These are phyloP conservation scores for Taurulus bubalis DNA, from an alignment of 2,113 vertebrate species.

Conservation along the genomic window DNA sequence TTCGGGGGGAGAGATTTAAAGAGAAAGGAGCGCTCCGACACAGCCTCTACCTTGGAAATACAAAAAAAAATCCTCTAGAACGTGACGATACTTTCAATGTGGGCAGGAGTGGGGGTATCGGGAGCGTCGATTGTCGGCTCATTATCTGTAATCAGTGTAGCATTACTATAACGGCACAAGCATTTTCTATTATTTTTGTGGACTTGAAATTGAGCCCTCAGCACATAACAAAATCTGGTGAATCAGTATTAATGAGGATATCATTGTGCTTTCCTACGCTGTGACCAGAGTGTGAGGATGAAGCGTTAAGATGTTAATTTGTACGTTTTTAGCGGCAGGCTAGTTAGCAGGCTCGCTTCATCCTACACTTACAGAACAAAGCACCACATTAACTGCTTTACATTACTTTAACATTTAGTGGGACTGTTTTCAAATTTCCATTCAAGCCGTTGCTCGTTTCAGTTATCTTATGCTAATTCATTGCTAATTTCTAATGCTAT, in stretches of 20 bases:
- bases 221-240: not conserved
- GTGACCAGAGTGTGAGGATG: not conserved
- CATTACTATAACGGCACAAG: not conserved
- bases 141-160: not conserved
- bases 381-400: not conserved
- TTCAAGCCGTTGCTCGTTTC: not conserved
- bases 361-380: not conserved
- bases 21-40: slow-evolving; percentile 8
- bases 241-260: not conserved
- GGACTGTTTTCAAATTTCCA: not conserved
- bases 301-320: not conserved
- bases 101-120: not conserved
- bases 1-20: slow-evolving; percentile 44
- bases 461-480: not conserved
- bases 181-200: not conserved
- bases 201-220: too few relatives aligned
- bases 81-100: not conserved
- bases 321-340: not conserved
- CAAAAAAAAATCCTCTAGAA: not conserved
- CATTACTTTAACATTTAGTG: not conserved
- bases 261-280: not conserved
- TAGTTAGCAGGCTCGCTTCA: not conserved
- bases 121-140: not conserved
- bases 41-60: not conserved
- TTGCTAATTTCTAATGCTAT: not conserved